A percentile compares a stretch with the other conserved stretches of the same genome.
phyloP scores from a whole-genome alignment of 2,888 invertebrate genomes.

The Agriopis aurantiaria region DNA sequence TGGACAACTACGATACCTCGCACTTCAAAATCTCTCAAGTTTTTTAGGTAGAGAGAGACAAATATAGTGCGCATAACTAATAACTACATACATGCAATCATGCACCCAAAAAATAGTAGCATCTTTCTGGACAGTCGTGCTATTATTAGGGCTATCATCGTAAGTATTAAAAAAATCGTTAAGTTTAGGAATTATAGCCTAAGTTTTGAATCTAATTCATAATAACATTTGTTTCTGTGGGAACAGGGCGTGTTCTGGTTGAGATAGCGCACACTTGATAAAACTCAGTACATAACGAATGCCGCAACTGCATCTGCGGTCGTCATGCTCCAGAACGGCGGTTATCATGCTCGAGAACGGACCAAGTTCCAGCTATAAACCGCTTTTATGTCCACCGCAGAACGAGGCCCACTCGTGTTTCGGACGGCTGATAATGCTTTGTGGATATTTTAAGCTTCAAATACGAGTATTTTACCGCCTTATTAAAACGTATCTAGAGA shows the following conservation, averaged over 20 bases:
- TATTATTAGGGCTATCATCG: neutral
- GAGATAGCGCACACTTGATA: constrained; percentile 22
- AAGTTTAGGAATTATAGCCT: neutral
- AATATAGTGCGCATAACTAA: no score
- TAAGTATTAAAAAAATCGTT: neutral
- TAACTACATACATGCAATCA: no score
- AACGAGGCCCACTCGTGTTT: constrained; percentile 42
- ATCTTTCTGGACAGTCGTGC: no score
- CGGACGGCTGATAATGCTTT: constrained; percentile 38
- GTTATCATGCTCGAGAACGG: constrained; percentile 32
- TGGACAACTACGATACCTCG: no score
- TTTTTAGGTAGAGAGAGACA: no score
- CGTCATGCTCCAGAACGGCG: constrained; percentile 24
- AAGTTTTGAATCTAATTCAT: neutral
- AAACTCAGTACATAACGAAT: constrained; percentile 27
- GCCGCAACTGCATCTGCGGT: constrained; percentile 38
- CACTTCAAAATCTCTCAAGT: no score
- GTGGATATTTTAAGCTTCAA: constrained; percentile 26
- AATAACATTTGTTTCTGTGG: neutral
- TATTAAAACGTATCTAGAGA: neutral
- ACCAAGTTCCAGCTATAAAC: constrained; percentile 40
- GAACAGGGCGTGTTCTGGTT: neutral
- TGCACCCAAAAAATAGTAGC: no score
- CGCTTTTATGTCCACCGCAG: constrained; percentile 41
- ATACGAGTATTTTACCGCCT: constrained; percentile 18